These are phyloP conservation scores for Nycticorax nycticorax DNA, from an alignment of 2,113 vertebrate species.

Conservation along the genomic window DNA sequence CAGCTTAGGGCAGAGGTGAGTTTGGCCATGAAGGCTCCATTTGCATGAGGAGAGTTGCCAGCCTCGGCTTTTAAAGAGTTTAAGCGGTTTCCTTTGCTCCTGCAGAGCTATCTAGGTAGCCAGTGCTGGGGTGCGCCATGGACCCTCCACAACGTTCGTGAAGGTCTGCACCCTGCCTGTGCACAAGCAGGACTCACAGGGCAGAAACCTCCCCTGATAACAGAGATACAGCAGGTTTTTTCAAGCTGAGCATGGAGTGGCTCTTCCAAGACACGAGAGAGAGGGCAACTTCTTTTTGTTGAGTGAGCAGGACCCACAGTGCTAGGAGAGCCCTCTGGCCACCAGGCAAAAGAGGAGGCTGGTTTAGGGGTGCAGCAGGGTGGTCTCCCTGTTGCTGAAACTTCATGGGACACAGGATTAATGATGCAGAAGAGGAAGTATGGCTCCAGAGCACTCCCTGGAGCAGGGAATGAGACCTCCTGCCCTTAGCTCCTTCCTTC, in stretches of 20 bases:
- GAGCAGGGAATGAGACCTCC: neutral
- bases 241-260: neutral
- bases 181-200: neutral
- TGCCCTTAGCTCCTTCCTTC: neutral
- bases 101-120: neutral
- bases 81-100: neutral
- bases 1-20: neutral
- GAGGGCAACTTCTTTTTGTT: neutral
- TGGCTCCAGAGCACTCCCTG: neutral
- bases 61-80: neutral
- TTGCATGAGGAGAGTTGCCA: neutral
- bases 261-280: neutral
- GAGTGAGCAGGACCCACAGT: no score
- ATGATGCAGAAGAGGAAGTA: neutral
- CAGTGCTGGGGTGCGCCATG: neutral
- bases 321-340: neutral
- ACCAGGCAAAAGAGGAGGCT: neutral
- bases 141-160: accelerated
- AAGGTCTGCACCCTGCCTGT: neutral
- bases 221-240: neutral
- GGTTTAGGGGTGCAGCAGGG: neutral
- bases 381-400: neutral
- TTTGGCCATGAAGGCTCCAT: accelerated
- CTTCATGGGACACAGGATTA: neutral
- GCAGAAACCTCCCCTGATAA: neutral